Evolutionary conservation across 2,888 invertebrate genomes (phyloP), one percentile per base, ranked within the genome.

Genomic region (Eulithis prunata): DNA sequence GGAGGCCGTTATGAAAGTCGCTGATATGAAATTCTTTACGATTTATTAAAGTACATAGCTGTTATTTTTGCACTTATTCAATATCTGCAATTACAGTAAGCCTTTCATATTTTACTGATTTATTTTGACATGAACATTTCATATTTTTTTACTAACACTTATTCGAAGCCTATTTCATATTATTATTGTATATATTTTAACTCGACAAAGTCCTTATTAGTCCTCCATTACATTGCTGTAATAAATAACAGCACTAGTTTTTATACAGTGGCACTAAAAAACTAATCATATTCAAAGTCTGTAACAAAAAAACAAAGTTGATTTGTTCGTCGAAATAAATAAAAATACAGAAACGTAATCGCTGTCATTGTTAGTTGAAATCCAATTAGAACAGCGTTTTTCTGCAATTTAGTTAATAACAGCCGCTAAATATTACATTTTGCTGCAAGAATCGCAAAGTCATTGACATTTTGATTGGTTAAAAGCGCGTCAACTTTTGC

Each of bases 1-100:
- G 4, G 77, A 79, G 79, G 75, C 81, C 77, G 76, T 79, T 78
- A 83, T 81, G 80, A 86, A 84, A 80, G 81, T 71, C 75, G 74
- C 78, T 80, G 81, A 82, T 79, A 83, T 77, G 74, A 78, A 72
- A 75, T 74, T 79, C 78, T 80, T 70, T 69, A 63, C 59, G 55
- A 66, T 67, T 57, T 60, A 61, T 61, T 64, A 61, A 56, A 60
- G 68, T 68, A n/a, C n/a, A n/a, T n/a, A 67, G 67, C 64, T 67
- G 63, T 67, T 67, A 62, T 55, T 59, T 59, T 65, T 65, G 59
- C 57, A 62, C 62, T 53, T 64, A 63, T 65, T 68, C 55, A 64
- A 51, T 57, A 57, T 47, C 53, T 41, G 56, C 57, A 57, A 61
- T 68, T 64, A 61, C 47, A 52, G 61, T 57, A 58, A 28, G 28